Base-by-base conservation (phyloP, 2,113 vertebrate species). In the Cromileptes altivelis region DNA sequence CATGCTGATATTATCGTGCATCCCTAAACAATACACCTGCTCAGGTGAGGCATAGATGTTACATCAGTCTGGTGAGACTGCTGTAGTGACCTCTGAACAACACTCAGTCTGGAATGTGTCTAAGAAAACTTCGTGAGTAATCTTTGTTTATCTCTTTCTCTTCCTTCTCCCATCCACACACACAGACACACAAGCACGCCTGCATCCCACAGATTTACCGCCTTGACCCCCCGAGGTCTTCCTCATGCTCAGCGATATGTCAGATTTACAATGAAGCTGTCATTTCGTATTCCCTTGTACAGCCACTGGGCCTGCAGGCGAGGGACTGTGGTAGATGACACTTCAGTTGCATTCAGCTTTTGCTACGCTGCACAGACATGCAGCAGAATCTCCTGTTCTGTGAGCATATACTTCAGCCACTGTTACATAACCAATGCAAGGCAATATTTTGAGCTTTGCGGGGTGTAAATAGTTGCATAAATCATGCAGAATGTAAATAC, bases 211-310 rank as follows among this genome's bases (percentile, higher is more conserved):
- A 49, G 56, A 68, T 58, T 75, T 56, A 3, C 55, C 76, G 70
- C 61, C 18, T 17, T 19, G 68, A 81, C 68, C 84, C 83, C 83
- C 13, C 9, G 67, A 68, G 78, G 61, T 82, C 68, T 77, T 71
- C 75, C 30, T 50, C 1, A 1, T 53, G 61, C 70, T n/a, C 55
- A 65, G 69, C 61, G 12, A 6, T 90, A 77, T 87, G 77, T 82
- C 74, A 71, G 6, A 81, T 81, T 73, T 33, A 79, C 78, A 83
- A 61, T 25, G 80, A 42, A 67, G 69, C 86, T 86, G 89, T 90
- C 86, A 52, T 80, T 78, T 82, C 68, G 21, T 57, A 75, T 91
- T 80, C 37, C 52, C 56, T 69, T 25, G n/a, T 21, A 71, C 87
- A 82, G 58, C 37, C 56, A 1, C 49, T 12, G 47, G 77, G 70